Base-by-base conservation (phyloP, 2,888 invertebrate species). In the Neria commutata region DNA sequence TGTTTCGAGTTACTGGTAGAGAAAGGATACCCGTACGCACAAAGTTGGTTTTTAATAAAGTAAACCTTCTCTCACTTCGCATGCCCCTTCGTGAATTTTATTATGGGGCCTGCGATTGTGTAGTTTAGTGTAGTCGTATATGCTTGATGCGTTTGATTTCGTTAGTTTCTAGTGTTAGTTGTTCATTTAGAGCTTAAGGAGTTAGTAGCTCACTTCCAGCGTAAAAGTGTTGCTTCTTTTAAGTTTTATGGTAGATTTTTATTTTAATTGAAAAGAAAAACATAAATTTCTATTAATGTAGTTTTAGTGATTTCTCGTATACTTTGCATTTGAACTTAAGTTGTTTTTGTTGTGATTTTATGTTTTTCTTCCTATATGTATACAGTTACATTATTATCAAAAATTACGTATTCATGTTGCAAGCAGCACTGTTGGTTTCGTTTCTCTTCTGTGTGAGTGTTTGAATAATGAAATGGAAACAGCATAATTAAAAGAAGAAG, bases 241-340 rank as follows among this genome's bases (percentile, higher is more conserved):
- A 56, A 56, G 54, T 48, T 61, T 17, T 54, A 56, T 57, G 17
- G 52, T 58, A 42, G 16, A 42, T 57, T 68, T 67, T 50, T 57
- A 17, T 50, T 58, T 42, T 19, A 42, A 42, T 58, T 68, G 69
- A 71, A 73, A 73, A 75, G 73, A 73, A 64, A 58, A 63, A 52
- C 40, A 55, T 60, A 58, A 45, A 51, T 53, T 60, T 54, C 47
- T 54, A 67, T 71, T 65, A 66, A 64, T 69, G 65, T 67, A 54
- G 64, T 61, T 68, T 58, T 68, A 73, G 66, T 67, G 70, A 70
- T 73, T 72, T 70, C 76, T 81, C 81, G 81, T 81, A 81, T 81
- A 81, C 81, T 78, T 79, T 79, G 77, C 74, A 81, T 81, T 81
- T 81, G 81, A 81, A 81, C 81, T 81, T 75, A 81, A 77, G 79